Evolutionary conservation across 2,888 invertebrate genomes (phyloP), one percentile per base, ranked within the genome.

Genomic region (Gisinianus flammeolus): DNA sequence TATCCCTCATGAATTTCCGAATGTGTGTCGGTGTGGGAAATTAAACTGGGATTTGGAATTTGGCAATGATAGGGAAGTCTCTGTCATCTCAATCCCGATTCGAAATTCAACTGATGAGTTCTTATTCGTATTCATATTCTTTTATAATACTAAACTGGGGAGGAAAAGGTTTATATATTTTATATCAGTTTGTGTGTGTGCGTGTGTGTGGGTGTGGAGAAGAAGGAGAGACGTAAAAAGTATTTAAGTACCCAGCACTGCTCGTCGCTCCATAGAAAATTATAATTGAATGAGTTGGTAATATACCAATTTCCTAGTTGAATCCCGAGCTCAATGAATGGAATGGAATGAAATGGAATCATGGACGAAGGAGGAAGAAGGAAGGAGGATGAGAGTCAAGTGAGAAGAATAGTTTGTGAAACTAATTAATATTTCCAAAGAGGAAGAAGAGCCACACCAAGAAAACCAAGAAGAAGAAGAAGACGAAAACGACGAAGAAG

Each of bases 401-500:
- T 30, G 73, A 52, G 66, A 64, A 75, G 74, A 44, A 35, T 68
- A 68, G 68, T 68, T 68, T 68, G 68, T 44, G 22, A 22, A 68
- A 71, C 58, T 58, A 56, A 71, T 71, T 58, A 54, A 58, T 71
- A 54, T 71, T 58, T 71, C 71, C 22, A 71, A 71, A 56, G 58
- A 31, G n/a, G n/a, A n/a, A n/a, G n/a, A n/a, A n/a, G n/a, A n/a
- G n/a, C n/a, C n/a, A n/a, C n/a, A n/a, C n/a, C n/a, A n/a, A n/a
- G n/a, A n/a, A n/a, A n/a, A n/a, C n/a, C n/a, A 30, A 6, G 56
- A 24, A 12, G 28, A 52, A 2, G 26, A n/a, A 31, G 26, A 35
- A 28, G 1, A 58, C 80, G 82, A 84, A 84, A 85, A 81, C 85
- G 87, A 87, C 86, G 76, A 67, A 28, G 28, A 62, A 26, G 26